Evolutionary conservation across 2,797 vertebrate genomes (phyloP).

Genomic region (Rhodeus uyekii): DNA sequence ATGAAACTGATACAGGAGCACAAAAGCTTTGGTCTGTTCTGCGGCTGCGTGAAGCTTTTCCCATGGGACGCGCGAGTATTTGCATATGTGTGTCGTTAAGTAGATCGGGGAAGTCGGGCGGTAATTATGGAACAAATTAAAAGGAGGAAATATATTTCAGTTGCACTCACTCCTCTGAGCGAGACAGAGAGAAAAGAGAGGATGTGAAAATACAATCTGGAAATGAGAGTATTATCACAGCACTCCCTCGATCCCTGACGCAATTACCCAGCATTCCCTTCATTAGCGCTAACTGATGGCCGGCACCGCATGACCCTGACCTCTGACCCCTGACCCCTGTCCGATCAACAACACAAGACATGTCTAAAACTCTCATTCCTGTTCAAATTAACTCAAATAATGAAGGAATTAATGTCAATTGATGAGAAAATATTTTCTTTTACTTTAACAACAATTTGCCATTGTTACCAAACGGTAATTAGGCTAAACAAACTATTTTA

Average conservation of each 20-base stretch:
- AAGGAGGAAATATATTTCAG: slow-evolving; percentile 65
- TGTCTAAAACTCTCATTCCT: too few species aligned
- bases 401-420: too few species aligned
- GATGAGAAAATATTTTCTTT: too few species aligned
- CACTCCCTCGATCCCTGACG: slow-evolving; percentile 80
- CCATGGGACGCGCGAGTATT: not conserved
- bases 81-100: slow-evolving; percentile 26
- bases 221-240: slow-evolving; percentile 66
- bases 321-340: slow-evolving; percentile 15
- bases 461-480: too few species aligned
- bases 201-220: slow-evolving; percentile 23
- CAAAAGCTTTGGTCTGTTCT: not conserved
- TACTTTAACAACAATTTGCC: too few species aligned
- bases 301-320: not conserved
- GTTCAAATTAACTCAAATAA: too few species aligned
- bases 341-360: too few species aligned
- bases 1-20: slow-evolving; percentile 25
- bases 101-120: slow-evolving; percentile 56
- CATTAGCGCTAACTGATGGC: slow-evolving; percentile 86
- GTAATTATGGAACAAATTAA: slow-evolving; percentile 75
- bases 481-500: too few species aligned
- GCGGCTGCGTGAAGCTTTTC: not conserved
- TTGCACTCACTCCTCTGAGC: slow-evolving; percentile 59
- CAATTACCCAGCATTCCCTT: slow-evolving; percentile 87
- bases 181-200: not conserved